Evolutionary conservation across 35 echinoderm and acorn worm genomes (phyloP).

Genomic region (Eucidaris tribuloides): DNA sequence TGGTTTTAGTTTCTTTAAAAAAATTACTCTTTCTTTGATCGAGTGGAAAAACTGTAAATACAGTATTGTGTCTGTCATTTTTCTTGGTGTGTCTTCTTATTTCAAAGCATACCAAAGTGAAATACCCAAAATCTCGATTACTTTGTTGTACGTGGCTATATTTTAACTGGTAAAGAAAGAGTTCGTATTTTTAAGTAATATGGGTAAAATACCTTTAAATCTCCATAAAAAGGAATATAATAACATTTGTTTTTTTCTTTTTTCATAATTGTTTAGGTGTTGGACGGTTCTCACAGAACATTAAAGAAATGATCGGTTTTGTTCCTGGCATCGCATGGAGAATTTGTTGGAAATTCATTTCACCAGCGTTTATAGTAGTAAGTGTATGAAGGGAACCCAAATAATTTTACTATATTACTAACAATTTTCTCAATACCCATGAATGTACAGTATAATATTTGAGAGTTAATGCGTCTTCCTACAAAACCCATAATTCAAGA

Average conservation of each 20-base stretch:
- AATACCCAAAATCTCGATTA: no score
- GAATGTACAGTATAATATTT: no score
- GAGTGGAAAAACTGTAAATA: no score
- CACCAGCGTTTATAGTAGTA: slow-evolving; percentile 34
- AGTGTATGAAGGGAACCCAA: not conserved
- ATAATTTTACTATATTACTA: not conserved
- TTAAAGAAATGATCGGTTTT: slow-evolving; percentile 39
- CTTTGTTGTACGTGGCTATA: not conserved
- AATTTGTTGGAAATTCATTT: slow-evolving; percentile 36
- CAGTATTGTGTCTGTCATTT: no score
- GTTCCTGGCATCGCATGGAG: slow-evolving; percentile 31
- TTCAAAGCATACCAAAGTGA: no score
- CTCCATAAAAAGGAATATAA: not conserved
- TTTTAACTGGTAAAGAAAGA: not conserved
- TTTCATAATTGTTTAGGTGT: not conserved
- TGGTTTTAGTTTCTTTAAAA: no score
- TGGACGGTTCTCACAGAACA: not conserved
- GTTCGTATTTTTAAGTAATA: no score
- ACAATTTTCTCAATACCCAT: not conserved
- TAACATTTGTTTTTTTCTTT: not conserved
- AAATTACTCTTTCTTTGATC: no score
- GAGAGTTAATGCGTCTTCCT: not conserved
- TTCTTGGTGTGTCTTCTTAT: no score
- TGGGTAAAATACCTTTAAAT: no score
- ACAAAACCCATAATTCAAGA: not conserved